These are phyloP conservation scores for Onthophagus taurus DNA, from an alignment of 1,140 invertebrate genomes.

Conservation along the genomic window DNA sequence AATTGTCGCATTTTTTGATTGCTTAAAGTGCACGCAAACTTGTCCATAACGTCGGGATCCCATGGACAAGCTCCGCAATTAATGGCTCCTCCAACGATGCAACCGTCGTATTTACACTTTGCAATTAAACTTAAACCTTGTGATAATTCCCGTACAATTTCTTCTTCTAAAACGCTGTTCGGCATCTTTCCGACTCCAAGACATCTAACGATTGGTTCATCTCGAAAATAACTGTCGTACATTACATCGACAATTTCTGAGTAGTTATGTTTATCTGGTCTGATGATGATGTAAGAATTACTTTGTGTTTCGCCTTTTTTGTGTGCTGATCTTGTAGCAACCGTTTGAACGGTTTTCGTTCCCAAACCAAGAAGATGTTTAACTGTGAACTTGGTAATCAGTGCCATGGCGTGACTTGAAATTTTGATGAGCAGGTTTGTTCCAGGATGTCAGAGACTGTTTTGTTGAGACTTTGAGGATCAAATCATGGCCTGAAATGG, in stretches of 20 bases:
- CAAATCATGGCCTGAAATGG: too few species aligned
- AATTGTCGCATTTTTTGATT: slow-evolving; percentile 26
- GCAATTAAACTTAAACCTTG: slow-evolving; percentile 38
- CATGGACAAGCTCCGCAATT: slow-evolving; percentile 31
- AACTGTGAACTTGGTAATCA: not conserved
- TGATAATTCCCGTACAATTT: slow-evolving; percentile 23
- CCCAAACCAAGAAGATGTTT: slow-evolving; percentile 4
- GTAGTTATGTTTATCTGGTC: slow-evolving; percentile 24
- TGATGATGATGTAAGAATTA: slow-evolving; percentile 22
- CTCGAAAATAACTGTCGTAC: slow-evolving; percentile 26
- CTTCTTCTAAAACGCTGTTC: slow-evolving; percentile 20
- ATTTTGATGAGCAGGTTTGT: not conserved
- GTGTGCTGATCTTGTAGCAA: too few species aligned
- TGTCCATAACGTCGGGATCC: slow-evolving; percentile 30
- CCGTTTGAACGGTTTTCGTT: too few species aligned
- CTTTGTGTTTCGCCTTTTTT: slow-evolving; percentile 9
- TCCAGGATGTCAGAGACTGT: not conserved
- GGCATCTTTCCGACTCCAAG: slow-evolving; percentile 17
- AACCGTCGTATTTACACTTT: slow-evolving; percentile 33
- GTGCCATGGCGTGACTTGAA: not conserved
- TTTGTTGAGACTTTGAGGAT: not conserved
- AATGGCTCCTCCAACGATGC: slow-evolving; percentile 38
- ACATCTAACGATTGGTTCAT: slow-evolving; percentile 24
- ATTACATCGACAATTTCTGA: slow-evolving; percentile 26
- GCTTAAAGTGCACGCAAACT: slow-evolving; percentile 29